Evolutionary conservation across 1,140 invertebrate genomes (phyloP), one percentile per base, ranked within the genome.

Genomic region (Episyrphus balteatus): DNA sequence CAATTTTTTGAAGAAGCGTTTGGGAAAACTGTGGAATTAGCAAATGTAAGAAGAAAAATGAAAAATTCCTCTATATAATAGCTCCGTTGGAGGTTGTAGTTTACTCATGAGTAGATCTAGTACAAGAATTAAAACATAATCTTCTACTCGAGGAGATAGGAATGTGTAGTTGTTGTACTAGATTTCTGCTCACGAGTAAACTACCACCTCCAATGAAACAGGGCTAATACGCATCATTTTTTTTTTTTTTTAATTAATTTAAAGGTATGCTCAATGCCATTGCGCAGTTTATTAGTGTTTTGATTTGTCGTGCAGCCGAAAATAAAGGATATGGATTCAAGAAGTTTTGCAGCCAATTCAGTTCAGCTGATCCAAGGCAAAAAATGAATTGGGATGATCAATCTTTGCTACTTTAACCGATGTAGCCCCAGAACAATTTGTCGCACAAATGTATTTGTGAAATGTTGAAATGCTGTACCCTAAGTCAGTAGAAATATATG

Each of bases 301-400:
- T 88, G 44, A 75, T 82, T 15, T 83, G 81, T 51, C 83, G 86
- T 68, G 85, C 88, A 66, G 69, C 51, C 21, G 52, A 84, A 42
- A 73, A 77, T 11, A 71, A 71, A 34, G 76, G 57, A 32, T 56
- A 10, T 88, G 84, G 84, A 48, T 61, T 46, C 78, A 76, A 9
- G 80, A 86, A 55, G 61, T 88, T 31, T 71, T 87, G 37, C 74
- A 51, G 51, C 7, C 56, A 56, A 8, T 59, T 57, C 42, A 55
- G 40, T 40, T 48, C 53, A 5, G 15, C 53, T 8, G 60, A 68
- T 57, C 47, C 60, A 9, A 57, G 53, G 19, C 55, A 66, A 52
- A n/a, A n/a, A 65, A 57, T 37, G 65, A 68, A 51, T 51, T 55
- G 21, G 65, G 65, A 40, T 56, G 60, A 33, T 62, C 66, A 0